These are phyloP conservation scores for Exaiptasia diaphana DNA, from an alignment of 64 coral and sea anemone genomes.

Conservation along the genomic window DNA sequence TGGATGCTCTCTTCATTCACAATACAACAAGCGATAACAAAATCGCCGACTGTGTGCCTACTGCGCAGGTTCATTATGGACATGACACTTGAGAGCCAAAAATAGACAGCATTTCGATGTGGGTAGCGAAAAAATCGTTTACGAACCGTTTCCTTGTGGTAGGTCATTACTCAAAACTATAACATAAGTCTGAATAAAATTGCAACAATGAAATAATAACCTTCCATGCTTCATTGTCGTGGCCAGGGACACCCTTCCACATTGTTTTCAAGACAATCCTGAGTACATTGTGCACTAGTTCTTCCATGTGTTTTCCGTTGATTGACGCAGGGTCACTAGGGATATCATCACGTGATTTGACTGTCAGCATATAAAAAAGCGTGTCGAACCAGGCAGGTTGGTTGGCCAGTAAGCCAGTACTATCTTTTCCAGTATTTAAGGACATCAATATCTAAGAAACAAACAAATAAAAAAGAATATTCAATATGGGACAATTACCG, in stretches of 20 bases:
- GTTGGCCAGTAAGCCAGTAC: slow-evolving; percentile 48
- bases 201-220: slow-evolving; percentile 1
- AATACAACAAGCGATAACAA: too few relatives aligned
- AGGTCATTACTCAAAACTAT: too few relatives aligned
- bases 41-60: too few relatives aligned
- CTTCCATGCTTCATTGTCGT: slow-evolving; percentile 84
- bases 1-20: too few relatives aligned
- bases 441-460: slow-evolving; percentile 80
- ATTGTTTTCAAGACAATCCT: slow-evolving; percentile 83
- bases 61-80: too few relatives aligned
- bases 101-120: too few relatives aligned
- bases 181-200: too few relatives aligned
- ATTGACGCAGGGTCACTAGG: background rate
- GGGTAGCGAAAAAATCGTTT: too few relatives aligned
- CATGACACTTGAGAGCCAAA: too few relatives aligned
- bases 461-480: background rate
- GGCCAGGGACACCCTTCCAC: slow-evolving; percentile 86
- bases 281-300: slow-evolving; percentile 76
- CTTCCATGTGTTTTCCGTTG: background rate
- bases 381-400: slow-evolving; percentile 75
- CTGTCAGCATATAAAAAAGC: slow-evolving; percentile 35
- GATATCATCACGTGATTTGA: slow-evolving; percentile 31
- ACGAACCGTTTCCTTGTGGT: too few relatives aligned
- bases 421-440: slow-evolving; percentile 53
- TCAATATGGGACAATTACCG: background rate